phyloP scores from a whole-genome alignment of 1,140 invertebrate genomes.

The Zaprionus inermis region DNA sequence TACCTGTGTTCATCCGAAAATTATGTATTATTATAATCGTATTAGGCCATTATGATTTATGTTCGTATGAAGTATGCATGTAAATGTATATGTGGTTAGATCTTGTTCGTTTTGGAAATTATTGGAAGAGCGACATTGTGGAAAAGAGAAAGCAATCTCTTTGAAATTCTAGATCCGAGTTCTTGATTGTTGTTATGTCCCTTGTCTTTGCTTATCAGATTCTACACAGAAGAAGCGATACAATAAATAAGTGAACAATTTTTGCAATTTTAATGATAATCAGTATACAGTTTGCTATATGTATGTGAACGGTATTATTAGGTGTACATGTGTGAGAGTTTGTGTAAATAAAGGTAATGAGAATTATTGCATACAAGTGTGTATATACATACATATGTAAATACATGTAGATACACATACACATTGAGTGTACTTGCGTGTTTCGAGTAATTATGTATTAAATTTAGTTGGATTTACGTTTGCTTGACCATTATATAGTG shows the following conservation, averaged over 20 bases:
- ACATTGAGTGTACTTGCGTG: constrained; percentile 28
- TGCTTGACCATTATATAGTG: constrained; percentile 5
- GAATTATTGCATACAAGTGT: constrained; percentile 59
- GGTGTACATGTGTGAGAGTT: constrained; percentile 34
- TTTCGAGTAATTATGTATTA: constrained; percentile 26
- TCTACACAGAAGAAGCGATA: background rate
- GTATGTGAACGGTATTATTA: constrained; percentile 27
- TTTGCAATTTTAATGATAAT: constrained; percentile 49
- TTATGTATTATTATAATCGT: constrained; percentile 35
- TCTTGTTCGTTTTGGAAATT: background rate
- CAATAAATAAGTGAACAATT: constrained; percentile 22
- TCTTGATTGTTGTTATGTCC: background rate
- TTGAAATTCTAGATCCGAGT: background rate
- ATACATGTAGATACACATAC: constrained; percentile 40
- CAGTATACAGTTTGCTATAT: constrained; percentile 50
- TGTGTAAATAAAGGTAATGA: constrained; percentile 66
- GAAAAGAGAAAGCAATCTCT: background rate
- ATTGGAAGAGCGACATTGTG: background rate
- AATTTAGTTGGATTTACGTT: constrained; percentile 20
- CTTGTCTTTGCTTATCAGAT: constrained; percentile 1
- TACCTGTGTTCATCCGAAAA: constrained; percentile 60
- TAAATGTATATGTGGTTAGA: constrained; percentile 3
- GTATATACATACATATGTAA: constrained; percentile 36
- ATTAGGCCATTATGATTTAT: constrained; percentile 18
- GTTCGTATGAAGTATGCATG: background rate